Evolutionary conservation across 2,888 invertebrate genomes (phyloP).

Genomic region (Chrysolina haemoptera): DNA sequence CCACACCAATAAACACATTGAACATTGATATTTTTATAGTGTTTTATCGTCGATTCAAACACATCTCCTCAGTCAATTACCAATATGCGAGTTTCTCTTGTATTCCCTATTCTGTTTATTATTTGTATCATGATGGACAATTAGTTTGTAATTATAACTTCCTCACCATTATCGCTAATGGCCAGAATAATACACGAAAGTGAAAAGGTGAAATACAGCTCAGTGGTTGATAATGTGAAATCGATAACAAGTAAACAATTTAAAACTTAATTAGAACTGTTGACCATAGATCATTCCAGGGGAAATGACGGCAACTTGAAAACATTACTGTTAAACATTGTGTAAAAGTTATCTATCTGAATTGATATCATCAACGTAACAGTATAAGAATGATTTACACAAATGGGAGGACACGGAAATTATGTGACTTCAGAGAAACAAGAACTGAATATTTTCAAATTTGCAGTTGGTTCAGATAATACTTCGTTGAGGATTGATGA

Average conservation of each 20-base stretch:
- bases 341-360: not conserved
- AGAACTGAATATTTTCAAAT: too few species aligned
- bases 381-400: not conserved
- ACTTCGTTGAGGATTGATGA: too few species aligned
- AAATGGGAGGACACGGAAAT: not conserved
- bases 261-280: constrained; percentile 32
- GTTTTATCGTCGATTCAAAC: too few species aligned
- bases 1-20: too few species aligned
- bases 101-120: not conserved
- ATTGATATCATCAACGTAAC: not conserved
- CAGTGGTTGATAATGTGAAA: constrained; percentile 29
- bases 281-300: constrained; percentile 14
- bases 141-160: constrained; percentile 7
- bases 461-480: too few species aligned
- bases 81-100: not conserved
- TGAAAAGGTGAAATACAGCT: constrained; percentile 30
- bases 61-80: not conserved
- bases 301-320: not conserved
- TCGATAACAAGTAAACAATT: constrained; percentile 35
- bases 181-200: constrained; percentile 20
- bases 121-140: not conserved
- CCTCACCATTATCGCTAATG: constrained; percentile 18
- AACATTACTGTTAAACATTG: not conserved
- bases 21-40: too few species aligned
- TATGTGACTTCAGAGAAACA: too few species aligned